Percentiles rank a stretch among this genome's conserved stretches.
These are phyloP conservation scores for Volucella zonaria DNA, from an alignment of 2,888 invertebrate genomes.

Conservation along the genomic window DNA sequence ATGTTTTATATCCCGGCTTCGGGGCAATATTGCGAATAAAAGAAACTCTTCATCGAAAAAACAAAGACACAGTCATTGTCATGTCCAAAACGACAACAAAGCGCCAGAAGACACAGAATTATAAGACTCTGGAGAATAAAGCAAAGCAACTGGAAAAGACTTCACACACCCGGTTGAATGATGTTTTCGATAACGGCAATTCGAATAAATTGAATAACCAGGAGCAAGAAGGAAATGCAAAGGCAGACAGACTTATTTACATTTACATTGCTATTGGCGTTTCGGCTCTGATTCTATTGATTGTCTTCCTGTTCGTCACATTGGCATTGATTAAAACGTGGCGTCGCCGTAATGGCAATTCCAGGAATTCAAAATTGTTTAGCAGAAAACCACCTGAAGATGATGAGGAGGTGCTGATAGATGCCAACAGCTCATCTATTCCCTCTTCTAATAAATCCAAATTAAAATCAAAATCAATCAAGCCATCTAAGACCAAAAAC, in stretches of 20 bases:
- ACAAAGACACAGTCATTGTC: not conserved
- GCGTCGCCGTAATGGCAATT: not conserved
- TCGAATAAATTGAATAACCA: not conserved
- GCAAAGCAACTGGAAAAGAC: not conserved
- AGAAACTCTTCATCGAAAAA: constrained; percentile 75
- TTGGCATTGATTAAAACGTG: constrained; percentile 1
- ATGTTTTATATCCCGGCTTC: constrained; percentile 80
- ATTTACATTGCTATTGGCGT: constrained; percentile 53
- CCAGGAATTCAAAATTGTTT: constrained; percentile 14
- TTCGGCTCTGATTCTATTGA: not conserved
- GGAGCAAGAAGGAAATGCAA: not conserved
- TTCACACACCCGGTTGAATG: not conserved
- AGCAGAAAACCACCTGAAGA: constrained; percentile 26
- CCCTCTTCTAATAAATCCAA: not conserved
- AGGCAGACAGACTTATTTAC: constrained; percentile 18
- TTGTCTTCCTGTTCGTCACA: constrained; percentile 33
- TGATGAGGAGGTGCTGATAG: constrained; percentile 29
- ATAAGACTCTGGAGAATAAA: not conserved
- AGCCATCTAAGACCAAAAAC: not conserved
- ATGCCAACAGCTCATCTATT: not conserved
- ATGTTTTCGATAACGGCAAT: not conserved
- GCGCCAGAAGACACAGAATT: constrained; percentile 32
- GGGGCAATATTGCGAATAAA: constrained; percentile 80
- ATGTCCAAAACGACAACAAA: constrained; percentile 19
- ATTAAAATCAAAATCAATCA: not conserved